Percentiles rank a stretch among this genome's conserved stretches.
Evolutionary conservation across 2,113 vertebrate genomes (phyloP).

Genomic region (Pica pica): DNA sequence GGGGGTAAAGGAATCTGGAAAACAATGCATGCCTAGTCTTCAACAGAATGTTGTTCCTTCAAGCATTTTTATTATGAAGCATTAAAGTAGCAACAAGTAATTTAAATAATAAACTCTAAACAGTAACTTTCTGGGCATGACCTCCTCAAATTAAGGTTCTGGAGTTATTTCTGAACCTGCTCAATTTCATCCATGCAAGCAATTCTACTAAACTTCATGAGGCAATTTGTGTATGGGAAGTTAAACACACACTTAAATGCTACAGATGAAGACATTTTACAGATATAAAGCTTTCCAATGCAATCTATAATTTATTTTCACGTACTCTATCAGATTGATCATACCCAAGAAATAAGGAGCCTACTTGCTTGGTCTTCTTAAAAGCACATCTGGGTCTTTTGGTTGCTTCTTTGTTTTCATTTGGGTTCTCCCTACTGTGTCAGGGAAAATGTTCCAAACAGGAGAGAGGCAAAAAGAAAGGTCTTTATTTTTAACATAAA

Average conservation of each 20-base stretch:
- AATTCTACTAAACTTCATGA: not conserved
- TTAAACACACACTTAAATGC: not conserved
- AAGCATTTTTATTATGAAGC: conserved; percentile 38
- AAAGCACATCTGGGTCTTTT: not conserved
- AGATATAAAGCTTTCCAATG: not conserved
- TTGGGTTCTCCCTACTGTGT: not conserved
- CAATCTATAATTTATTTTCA: not conserved
- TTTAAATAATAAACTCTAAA: conserved; percentile 11
- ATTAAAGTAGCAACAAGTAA: conserved; percentile 1
- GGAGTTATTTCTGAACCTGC: not conserved
- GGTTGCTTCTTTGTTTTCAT: not conserved
- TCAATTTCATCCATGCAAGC: not conserved
- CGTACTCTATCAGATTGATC: not conserved
- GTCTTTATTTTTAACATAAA: not conserved
- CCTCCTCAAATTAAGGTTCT: not conserved
- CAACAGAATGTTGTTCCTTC: conserved; percentile 37
- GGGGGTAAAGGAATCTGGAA: conserved; percentile 64
- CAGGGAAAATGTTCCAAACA: not conserved
- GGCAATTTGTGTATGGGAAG: not conserved
- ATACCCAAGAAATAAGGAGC: not conserved
- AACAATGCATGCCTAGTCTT: conserved; percentile 58
- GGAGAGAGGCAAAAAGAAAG: not conserved
- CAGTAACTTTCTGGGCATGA: not conserved
- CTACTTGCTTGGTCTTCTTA: not conserved
- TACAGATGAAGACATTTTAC: not conserved